Evolutionary conservation across 2,888 invertebrate species (phyloP), one percentile per base, ranked within the genome.

Genomic region (Calameuta filiformis): DNA sequence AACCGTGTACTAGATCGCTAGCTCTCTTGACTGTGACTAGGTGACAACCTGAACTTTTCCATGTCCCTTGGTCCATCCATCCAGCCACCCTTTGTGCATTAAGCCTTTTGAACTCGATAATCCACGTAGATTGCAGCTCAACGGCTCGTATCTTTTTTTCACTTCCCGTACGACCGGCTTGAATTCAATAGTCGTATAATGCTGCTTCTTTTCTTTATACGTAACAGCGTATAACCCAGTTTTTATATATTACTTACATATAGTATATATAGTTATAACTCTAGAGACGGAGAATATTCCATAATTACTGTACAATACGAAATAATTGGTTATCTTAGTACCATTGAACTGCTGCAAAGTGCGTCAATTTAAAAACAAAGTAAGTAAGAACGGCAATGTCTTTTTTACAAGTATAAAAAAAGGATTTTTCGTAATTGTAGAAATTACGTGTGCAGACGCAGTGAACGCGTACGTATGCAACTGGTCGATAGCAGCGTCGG

Each of bases 401-500:
- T 23, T 23, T 56, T 56, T 56, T 9, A 23, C 23, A 23, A 56
- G 23, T 56, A 56, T 40, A 15, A 23, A 56, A 23, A 23, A 56
- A 2, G 23, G 9, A 56, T 23, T 56, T 40, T 40, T 56, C 4
- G 23, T 56, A 9, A 23, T 56, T 56, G 6, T 56, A 56, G 23
- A 56, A 56, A 56, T 56, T 15, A 56, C 69, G 35, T 81, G 78
- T 77, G 79, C 81, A 81, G 82, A 82, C 81, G 73, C 80, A 75
- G 76, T 76, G 78, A 79, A 79, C 77, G 81, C 81, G 80, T 80
- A 82, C 81, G 83, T 83, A 85, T 84, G 85, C 81, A 84, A 75
- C 87, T 83, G 88, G 87, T 90, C 89, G 89, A 90, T 90, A 90
- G 84, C 83, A 82, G 81, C 87, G 88, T 85, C 87, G 87, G 84